Evolutionary conservation across 2,113 vertebrate species (phyloP).

Genomic region (Austrofundulus limnaeus): DNA sequence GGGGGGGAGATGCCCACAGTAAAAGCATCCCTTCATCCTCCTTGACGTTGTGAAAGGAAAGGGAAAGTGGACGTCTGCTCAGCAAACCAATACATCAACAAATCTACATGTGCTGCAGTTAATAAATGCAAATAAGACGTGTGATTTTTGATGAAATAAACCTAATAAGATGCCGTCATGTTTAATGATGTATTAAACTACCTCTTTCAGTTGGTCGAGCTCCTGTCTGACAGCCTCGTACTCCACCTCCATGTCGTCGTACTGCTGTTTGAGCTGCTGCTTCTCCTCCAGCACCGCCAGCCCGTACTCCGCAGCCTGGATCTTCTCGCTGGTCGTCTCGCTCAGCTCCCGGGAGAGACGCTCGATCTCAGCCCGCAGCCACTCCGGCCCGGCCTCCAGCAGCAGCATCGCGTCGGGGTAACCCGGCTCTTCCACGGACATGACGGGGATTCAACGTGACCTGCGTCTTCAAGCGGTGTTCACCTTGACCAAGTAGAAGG

Average conservation of each 20-base stretch:
- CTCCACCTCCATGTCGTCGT: slow-evolving; percentile 93
- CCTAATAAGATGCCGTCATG: no score
- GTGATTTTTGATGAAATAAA: no score
- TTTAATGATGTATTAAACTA: slow-evolving; percentile 46
- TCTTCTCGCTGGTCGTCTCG: slow-evolving; percentile 95
- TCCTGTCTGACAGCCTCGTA: slow-evolving; percentile 89
- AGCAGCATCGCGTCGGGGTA: slow-evolving; percentile 78
- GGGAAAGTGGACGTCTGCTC: background rate
- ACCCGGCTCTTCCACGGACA: slow-evolving; percentile 86
- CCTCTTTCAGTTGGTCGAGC: slow-evolving; percentile 94
- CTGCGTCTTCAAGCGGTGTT: slow-evolving; percentile 62
- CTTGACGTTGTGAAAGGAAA: slow-evolving; percentile 55
- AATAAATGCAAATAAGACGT: background rate
- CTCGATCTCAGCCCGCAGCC: slow-evolving; percentile 90
- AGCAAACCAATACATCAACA: no score
- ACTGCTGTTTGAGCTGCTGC: slow-evolving; percentile 93
- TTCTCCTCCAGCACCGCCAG: slow-evolving; percentile 96
- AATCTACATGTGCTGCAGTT: background rate
- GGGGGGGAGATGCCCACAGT: slow-evolving; percentile 1
- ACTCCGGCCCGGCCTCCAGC: slow-evolving; percentile 86
- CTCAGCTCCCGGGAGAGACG: slow-evolving; percentile 90
- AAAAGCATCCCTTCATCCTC: slow-evolving; percentile 31
- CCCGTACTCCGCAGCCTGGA: slow-evolving; percentile 96
- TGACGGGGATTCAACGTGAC: slow-evolving; percentile 60
- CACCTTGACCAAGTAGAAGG: slow-evolving; percentile 74